A percentile compares a stretch with the other conserved stretches of the same genome.
phyloP scores from a whole-genome alignment of 2,797 vertebrate species.

The Chlorospingus flavigularis region DNA sequence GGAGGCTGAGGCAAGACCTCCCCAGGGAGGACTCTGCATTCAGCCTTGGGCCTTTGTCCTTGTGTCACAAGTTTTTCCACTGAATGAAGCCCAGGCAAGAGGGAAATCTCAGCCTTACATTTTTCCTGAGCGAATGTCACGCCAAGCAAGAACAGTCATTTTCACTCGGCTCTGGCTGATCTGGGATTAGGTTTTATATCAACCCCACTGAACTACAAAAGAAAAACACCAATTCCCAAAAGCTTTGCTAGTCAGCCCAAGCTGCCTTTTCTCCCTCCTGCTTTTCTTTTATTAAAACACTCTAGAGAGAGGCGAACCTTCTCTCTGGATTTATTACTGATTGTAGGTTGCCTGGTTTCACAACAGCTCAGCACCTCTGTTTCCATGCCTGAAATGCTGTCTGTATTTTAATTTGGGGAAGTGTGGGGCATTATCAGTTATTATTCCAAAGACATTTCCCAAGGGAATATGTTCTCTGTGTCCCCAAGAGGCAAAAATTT shows the following conservation, averaged over 20 bases:
- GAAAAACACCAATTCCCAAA: conserved; percentile 25
- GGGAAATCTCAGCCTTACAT: conserved; percentile 11
- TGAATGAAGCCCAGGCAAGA: conserved; percentile 10
- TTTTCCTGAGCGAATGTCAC: neutral
- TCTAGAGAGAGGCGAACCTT: neutral
- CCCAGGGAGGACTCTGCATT: conserved; percentile 7
- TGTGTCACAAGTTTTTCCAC: conserved; percentile 56
- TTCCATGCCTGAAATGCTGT: neutral
- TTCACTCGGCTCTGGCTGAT: neutral
- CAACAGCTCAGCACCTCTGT: neutral
- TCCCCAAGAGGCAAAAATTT: neutral
- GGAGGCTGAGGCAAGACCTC: conserved; percentile 44
- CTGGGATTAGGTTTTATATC: conserved; percentile 33
- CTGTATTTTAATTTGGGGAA: neutral
- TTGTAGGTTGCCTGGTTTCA: neutral
- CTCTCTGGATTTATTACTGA: neutral
- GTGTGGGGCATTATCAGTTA: neutral
- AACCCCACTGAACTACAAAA: conserved; percentile 12
- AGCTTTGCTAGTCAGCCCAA: neutral
- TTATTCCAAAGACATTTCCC: neutral
- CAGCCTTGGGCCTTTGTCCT: conserved; percentile 53
- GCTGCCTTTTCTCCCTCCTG: neutral
- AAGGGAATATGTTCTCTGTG: neutral
- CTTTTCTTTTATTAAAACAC: conserved; percentile 11
- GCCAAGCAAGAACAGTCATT: neutral